Conservation (phyloP, 2,888 invertebrate genomes). For the Drosophila niveifrons region DNA sequence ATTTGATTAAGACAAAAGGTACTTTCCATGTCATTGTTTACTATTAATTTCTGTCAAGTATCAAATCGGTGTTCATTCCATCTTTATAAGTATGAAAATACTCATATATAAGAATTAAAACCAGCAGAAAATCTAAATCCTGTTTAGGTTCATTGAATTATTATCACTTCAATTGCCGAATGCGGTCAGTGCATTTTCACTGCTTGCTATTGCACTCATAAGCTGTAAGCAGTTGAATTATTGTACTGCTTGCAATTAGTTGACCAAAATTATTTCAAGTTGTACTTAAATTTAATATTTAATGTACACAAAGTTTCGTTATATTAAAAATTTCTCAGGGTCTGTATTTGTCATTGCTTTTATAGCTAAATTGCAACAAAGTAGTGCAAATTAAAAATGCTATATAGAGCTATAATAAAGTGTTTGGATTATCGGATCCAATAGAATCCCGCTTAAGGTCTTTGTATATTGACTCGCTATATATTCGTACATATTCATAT, state of each 20-base stretch:
- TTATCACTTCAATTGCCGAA: background rate
- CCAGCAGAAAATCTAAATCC: no score
- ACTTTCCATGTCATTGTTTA: no score
- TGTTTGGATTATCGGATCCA: slow-evolving; percentile 3
- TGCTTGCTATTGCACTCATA: background rate
- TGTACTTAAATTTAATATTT: background rate
- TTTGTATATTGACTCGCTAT: slow-evolving; percentile 2
- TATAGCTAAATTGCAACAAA: background rate
- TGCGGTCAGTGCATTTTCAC: background rate
- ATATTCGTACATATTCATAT: slow-evolving; percentile 4
- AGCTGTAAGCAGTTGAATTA: background rate
- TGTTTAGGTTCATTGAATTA: no score
- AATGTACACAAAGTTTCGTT: background rate
- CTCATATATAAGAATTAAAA: no score
- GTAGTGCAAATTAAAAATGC: slow-evolving; percentile 12
- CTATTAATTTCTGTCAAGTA: no score
- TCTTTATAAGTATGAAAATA: no score
- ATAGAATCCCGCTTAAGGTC: slow-evolving; percentile 15
- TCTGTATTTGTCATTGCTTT: background rate
- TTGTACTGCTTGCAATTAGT: background rate
- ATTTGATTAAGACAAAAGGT: no score
- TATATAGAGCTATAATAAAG: background rate
- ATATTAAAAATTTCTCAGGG: background rate
- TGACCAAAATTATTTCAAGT: background rate
- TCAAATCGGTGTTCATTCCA: no score